phyloP scores from a whole-genome alignment of 2,888 invertebrate species.

The Augiades crinisus region DNA sequence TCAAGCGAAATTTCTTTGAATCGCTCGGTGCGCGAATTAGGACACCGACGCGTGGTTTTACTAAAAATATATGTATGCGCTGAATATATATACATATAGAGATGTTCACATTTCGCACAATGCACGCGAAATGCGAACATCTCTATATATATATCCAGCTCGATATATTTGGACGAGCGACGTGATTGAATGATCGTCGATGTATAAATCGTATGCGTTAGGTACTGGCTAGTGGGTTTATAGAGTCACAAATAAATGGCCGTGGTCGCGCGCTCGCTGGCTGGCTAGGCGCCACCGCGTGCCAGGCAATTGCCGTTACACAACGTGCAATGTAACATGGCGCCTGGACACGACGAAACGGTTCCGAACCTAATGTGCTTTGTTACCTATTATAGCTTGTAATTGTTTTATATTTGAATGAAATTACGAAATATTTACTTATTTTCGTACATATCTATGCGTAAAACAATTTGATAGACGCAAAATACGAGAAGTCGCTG shows the following conservation, averaged over 20 bases:
- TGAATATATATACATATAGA: not conserved
- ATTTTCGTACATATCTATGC: too few species aligned
- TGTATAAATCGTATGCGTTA: slow-evolving; percentile 4
- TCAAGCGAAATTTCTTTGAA: not conserved
- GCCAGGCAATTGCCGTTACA: slow-evolving; percentile 34
- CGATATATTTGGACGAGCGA: not conserved
- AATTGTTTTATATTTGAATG: too few species aligned
- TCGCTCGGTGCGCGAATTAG: not conserved
- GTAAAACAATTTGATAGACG: too few species aligned
- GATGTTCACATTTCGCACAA: slow-evolving; percentile 9
- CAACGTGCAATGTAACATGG: slow-evolving; percentile 35
- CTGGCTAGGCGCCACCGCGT: slow-evolving; percentile 46
- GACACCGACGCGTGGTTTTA: not conserved
- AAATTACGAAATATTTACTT: too few species aligned
- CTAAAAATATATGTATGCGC: slow-evolving; percentile 11
- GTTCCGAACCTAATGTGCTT: too few species aligned
- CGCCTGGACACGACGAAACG: not conserved
- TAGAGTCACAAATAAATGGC: slow-evolving; percentile 47
- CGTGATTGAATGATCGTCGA: slow-evolving; percentile 7
- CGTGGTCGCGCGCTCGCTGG: slow-evolving; percentile 38
- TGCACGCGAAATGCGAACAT: slow-evolving; percentile 2
- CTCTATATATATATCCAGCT: too few species aligned
- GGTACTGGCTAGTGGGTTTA: not conserved
- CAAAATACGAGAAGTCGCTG: too few species aligned
- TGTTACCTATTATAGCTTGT: too few species aligned